These are phyloP conservation scores for Spheniscus humboldti DNA, from an alignment of 2,797 vertebrate species.

Conservation along the genomic window DNA sequence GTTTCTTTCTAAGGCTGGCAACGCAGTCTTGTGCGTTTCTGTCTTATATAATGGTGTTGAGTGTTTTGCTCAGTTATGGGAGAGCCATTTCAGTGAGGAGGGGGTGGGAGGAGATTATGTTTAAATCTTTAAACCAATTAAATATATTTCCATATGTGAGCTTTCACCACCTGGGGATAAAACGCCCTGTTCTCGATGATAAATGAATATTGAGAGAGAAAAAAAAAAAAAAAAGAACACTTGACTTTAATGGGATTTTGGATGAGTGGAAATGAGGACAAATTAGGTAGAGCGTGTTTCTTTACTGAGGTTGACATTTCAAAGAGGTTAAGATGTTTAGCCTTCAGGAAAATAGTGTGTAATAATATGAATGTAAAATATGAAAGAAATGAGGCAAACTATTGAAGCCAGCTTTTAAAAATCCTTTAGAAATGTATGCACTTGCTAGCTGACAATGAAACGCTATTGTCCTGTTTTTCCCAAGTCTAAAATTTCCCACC, in stretches of 20 bases:
- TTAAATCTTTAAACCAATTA: conserved; percentile 46
- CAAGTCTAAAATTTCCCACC: background rate
- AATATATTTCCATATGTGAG: background rate
- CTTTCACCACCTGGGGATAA: conserved; percentile 12
- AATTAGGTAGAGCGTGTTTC: background rate
- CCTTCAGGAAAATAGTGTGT: background rate
- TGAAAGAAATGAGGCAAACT: background rate
- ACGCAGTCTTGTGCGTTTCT: background rate
- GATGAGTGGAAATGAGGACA: conserved; percentile 30
- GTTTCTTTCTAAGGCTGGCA: background rate
- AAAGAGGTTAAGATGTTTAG: conserved; percentile 14
- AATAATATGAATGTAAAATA: background rate
- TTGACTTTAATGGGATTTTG: conserved; percentile 41
- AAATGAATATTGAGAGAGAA: background rate
- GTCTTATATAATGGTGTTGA: background rate
- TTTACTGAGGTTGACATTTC: conserved; percentile 17
- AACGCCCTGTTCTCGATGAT: background rate
- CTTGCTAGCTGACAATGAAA: background rate
- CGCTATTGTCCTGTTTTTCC: background rate
- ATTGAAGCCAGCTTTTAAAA: background rate
- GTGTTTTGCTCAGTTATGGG: background rate
- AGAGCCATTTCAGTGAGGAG: background rate
- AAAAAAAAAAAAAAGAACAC: background rate
- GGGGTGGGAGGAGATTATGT: background rate
- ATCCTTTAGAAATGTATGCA: background rate